Percentiles rank a stretch among this genome's conserved stretches.
Conservation (phyloP, 2,888 invertebrate species). For the Heliconius charithonia region DNA sequence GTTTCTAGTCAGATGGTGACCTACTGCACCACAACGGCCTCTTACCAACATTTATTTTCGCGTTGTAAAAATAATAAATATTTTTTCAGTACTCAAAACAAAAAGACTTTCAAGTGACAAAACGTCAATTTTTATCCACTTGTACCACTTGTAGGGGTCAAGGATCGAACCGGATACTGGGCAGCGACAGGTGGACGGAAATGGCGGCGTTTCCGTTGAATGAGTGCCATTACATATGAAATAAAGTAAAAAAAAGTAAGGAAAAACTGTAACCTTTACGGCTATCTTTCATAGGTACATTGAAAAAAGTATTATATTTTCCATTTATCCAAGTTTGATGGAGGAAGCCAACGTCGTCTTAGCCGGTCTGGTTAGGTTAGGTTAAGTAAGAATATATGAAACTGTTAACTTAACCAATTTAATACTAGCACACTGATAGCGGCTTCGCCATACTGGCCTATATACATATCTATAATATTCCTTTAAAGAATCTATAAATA, state of each 20-base stretch:
- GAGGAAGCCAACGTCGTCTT: not conserved
- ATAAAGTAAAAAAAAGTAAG: not conserved
- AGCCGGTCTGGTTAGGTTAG: no score
- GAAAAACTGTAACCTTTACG: not conserved
- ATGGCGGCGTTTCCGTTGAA: conserved; percentile 70
- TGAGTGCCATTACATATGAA: conserved; percentile 40
- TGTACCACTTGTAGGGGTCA: conserved; percentile 55
- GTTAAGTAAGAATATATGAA: no score
- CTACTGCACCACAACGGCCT: no score
- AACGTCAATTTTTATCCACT: conserved; percentile 28
- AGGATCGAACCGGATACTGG: conserved; percentile 68
- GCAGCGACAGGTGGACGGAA: conserved; percentile 76
- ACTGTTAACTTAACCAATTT: no score
- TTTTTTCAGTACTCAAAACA: conserved; percentile 4
- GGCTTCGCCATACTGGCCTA: no score
- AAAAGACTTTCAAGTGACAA: conserved; percentile 11
- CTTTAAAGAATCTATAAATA: no score
- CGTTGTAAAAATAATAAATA: not conserved
- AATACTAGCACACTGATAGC: no score
- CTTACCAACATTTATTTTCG: no score
- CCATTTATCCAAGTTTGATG: not conserved
- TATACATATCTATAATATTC: no score
- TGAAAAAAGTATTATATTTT: no score
- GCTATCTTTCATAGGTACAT: not conserved
- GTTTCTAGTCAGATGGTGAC: no score